phyloP scores from a whole-genome alignment of 2,113 vertebrate genomes.

The Nesospiza acunhae region DNA sequence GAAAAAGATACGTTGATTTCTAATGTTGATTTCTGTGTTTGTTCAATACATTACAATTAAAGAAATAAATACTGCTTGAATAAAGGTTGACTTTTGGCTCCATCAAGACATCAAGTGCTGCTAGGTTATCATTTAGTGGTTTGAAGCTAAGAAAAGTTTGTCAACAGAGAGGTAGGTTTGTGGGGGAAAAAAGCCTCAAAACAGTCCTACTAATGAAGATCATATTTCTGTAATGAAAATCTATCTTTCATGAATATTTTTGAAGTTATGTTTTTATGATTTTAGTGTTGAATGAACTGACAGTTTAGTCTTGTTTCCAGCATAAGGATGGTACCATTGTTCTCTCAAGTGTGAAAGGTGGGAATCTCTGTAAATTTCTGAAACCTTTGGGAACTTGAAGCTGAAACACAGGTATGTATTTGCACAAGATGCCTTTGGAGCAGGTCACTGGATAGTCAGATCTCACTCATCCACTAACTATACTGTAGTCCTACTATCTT shows the following conservation, averaged over 20 bases:
- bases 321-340: neutral
- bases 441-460: neutral
- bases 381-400: neutral
- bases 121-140: neutral
- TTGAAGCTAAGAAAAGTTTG: neutral
- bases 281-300: neutral
- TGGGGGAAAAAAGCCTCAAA: neutral
- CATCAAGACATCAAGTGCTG: neutral
- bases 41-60: neutral
- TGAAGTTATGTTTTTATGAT: neutral
- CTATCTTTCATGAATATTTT: neutral
- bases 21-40: neutral
- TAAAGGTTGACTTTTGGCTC: neutral
- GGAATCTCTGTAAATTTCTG: neutral
- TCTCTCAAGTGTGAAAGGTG: neutral
- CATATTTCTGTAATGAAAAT: neutral
- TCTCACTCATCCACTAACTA: neutral
- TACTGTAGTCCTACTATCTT: neutral
- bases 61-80: neutral
- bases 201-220: neutral
- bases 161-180: neutral
- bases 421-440: neutral
- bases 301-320: neutral
- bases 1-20: neutral
- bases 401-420: neutral